Base-by-base conservation (phyloP, 2,888 invertebrate genomes). In the Erebia palarica region DNA sequence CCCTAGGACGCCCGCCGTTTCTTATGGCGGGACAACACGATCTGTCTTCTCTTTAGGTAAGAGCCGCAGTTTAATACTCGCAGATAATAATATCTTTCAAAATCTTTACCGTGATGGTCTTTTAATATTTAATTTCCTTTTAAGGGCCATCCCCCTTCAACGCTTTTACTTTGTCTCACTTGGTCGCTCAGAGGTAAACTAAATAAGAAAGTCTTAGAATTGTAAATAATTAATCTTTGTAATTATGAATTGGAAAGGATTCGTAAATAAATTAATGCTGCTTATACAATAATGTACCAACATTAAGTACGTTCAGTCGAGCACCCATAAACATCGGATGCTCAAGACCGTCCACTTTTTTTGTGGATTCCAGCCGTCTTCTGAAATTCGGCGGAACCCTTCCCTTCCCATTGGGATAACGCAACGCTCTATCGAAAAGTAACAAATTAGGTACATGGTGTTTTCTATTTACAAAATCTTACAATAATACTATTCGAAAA, bases 91-190 rank as follows among this genome's bases (percentile, higher is more conserved):
- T 86, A 87, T 87, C 84, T 86, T 87, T 86, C 82, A 84, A 84
- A 88, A 86, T 84, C 84, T 86, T 86, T 82, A 80, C 84, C 78
- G 79, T 85, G 86, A 86, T 89, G 85, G 84, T 84, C 83, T 88
- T 90, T 92, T 89, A 89, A 89, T 91, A 90, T 91, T 90, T 90
- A 89, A 91, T 90, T 89, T 89, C 84, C 84, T 84, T 84, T 86
- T 85, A 86, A 84, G 84, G 82, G 81, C 81, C 78, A 79, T 78
- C 80, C 81, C 77, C 81, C 81, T 78, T 75, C 76, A 73, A 75
- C 71, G 78, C 78, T 82, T 83, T 82, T 79, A 80, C 79, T 78
- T 78, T 16, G 81, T 80, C 78, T 80, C 74, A 78, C 80, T 79
- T 78, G 79, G 73, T 78, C 69, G 78, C 74, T 78, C 75, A 74